Evolutionary conservation across 2,888 invertebrate species (phyloP).

Genomic region (Elysia crispata): DNA sequence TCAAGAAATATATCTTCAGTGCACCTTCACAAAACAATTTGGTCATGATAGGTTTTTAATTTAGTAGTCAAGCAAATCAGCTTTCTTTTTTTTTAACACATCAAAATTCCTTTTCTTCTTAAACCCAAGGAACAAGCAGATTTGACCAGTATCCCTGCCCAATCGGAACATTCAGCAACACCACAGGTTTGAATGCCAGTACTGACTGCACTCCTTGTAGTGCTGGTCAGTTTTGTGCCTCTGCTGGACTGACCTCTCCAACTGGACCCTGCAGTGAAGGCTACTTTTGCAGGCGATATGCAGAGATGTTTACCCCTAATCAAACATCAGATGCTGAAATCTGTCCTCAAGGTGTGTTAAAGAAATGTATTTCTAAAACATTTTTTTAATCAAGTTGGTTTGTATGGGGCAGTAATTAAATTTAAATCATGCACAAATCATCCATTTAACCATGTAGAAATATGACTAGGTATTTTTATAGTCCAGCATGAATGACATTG

Average conservation of each 20-base stretch:
- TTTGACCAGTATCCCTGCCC: conserved; percentile 63
- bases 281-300: conserved; percentile 68
- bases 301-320: conserved; percentile 68
- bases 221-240: conserved; percentile 69
- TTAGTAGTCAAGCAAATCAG: too few species aligned
- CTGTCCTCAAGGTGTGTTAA: conserved; percentile 74
- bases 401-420: neutral
- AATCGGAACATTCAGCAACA: conserved; percentile 70
- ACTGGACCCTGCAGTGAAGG: conserved; percentile 69
- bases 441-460: too few species aligned
- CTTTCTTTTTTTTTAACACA: neutral
- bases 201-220: conserved; percentile 66
- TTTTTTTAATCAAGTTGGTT: neutral
- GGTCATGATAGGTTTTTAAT: too few species aligned
- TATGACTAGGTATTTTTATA: too few species aligned
- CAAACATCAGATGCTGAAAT: conserved; percentile 71
- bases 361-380: too few species aligned
- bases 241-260: conserved; percentile 66
- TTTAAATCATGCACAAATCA: too few species aligned
- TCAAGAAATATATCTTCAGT: too few species aligned
- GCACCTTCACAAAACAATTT: too few species aligned
- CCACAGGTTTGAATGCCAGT: conserved; percentile 62
- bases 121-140: too few species aligned
- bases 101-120: too few species aligned
- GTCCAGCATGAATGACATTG: too few species aligned